phyloP scores from a whole-genome alignment of 2,888 invertebrate species.

The Mactromeris polynyma region DNA sequence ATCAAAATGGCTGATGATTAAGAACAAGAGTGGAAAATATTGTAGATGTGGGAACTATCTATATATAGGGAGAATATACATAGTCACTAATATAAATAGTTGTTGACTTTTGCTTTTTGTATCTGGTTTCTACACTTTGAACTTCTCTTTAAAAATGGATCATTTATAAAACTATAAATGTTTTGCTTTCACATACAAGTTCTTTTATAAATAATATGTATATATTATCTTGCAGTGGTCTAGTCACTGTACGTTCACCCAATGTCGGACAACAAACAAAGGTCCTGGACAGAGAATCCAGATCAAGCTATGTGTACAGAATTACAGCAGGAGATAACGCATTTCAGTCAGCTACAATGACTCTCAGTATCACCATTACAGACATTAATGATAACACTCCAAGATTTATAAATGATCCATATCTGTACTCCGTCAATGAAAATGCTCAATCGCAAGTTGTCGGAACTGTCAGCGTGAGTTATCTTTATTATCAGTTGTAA shows the following conservation, averaged over 20 bases:
- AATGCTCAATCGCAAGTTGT: conserved; percentile 54
- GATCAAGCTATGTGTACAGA: conserved; percentile 89
- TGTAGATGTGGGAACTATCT: no score
- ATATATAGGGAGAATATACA: no score
- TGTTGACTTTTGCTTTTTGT: no score
- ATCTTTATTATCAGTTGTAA: no score
- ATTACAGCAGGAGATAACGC: conserved; percentile 60
- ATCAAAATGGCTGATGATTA: no score
- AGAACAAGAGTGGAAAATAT: no score
- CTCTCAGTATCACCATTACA: conserved; percentile 69
- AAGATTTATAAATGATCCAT: conserved; percentile 65
- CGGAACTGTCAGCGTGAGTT: conserved; percentile 74
- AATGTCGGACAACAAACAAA: conserved; percentile 26
- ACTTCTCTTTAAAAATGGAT: no score
- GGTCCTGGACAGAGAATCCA: conserved; percentile 93
- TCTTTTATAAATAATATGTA: no score
- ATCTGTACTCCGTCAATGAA: conserved; percentile 73
- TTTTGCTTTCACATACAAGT: no score
- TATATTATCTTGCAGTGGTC: conserved; percentile 62
- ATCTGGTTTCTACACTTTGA: no score
- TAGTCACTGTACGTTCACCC: conserved; percentile 48
- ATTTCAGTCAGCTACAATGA: conserved; percentile 69
- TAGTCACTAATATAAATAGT: no score
- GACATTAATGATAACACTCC: conserved; percentile 81
- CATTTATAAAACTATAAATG: no score